Evolutionary conservation across 2,888 invertebrate genomes (phyloP), one percentile per base, ranked within the genome.

Genomic region (Bibio marci): DNA sequence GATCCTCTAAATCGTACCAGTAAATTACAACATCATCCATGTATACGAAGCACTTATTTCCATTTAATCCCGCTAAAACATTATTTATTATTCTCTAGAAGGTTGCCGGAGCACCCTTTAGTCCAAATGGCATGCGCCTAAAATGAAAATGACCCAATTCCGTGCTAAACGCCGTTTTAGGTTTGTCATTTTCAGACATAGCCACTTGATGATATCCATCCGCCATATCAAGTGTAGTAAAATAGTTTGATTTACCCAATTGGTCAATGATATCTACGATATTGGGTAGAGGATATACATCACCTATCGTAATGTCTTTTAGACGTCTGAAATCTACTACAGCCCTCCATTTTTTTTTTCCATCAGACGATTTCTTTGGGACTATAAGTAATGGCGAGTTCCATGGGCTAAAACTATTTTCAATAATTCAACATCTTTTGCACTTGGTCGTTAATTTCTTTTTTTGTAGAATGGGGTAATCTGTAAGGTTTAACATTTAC

Each of bases 21-120:
- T 46, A 51, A 4, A 51, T 45, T 0, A 56, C 46, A 6, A 53
- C 46, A 41, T 56, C 54, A 33, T 56, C 54, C 7, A 55, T 28
- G 39, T 43, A 43, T 19, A 38, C 30, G 18, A 45, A 38, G 37
- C 46, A 41, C 14, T 30, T 27, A 19, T 36, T 30, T 12, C 44
- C 39, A 10, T 41, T 35, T 26, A 53, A 35, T 2, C 48, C 51
- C 2, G 44, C 37, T 11, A 54, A 42, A 3, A 49, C 46, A 8
- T 38, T 35, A 35, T 56, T 51, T 51, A 55, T 54, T 6, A 52
- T 30, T 5, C 49, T 35, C 32, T 50, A 49, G 39, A 55, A 55
- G 1, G 50, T 52, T 1, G 50, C 45, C 1, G 52, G 52, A 1
- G 51, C 49, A 12, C 48, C 47, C 37, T 45, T 47, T 22, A 46